These are phyloP conservation scores for Ormyrus thymus DNA, from an alignment of 2,888 invertebrate species.

Conservation along the genomic window DNA sequence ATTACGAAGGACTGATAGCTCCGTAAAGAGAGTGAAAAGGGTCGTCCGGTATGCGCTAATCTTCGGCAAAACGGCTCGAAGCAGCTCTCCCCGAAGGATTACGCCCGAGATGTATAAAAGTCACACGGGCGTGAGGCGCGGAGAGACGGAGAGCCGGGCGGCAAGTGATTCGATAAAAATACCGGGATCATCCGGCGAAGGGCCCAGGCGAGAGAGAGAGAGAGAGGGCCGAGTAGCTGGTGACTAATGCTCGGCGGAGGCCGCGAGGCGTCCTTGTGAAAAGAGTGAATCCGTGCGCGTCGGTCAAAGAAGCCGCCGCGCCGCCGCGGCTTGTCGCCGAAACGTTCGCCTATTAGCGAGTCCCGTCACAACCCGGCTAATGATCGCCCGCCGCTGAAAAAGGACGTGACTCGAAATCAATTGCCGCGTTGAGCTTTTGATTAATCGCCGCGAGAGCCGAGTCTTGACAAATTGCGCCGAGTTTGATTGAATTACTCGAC, in stretches of 20 bases:
- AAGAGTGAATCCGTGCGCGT: conserved; percentile 51
- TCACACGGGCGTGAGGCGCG: no score
- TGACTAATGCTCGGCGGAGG: conserved; percentile 55
- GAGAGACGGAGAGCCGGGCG: neutral
- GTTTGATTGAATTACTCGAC: conserved; percentile 46
- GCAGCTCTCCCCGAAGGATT: no score
- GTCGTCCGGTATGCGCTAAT: neutral
- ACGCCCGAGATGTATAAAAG: no score
- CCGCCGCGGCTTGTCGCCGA: conserved; percentile 69
- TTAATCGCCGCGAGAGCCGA: conserved; percentile 38
- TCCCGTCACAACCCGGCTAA: conserved; percentile 69
- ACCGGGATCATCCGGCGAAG: neutral
- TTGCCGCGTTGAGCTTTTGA: conserved; percentile 48
- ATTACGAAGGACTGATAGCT: neutral
- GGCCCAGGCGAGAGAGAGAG: neutral
- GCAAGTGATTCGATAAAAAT: neutral
- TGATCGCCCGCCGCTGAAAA: conserved; percentile 61
- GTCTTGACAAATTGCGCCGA: conserved; percentile 50
- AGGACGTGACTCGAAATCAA: conserved; percentile 46
- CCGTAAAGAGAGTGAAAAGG: neutral
- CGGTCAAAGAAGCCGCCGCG: conserved; percentile 51
- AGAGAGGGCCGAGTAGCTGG: conserved; percentile 7
- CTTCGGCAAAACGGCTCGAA: neutral
- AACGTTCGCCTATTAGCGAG: conserved; percentile 68
- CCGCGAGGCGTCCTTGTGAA: conserved; percentile 54